These are phyloP conservation scores for Sminthurinus signatus DNA, from an alignment of 1,140 invertebrate genomes.

Conservation along the genomic window DNA sequence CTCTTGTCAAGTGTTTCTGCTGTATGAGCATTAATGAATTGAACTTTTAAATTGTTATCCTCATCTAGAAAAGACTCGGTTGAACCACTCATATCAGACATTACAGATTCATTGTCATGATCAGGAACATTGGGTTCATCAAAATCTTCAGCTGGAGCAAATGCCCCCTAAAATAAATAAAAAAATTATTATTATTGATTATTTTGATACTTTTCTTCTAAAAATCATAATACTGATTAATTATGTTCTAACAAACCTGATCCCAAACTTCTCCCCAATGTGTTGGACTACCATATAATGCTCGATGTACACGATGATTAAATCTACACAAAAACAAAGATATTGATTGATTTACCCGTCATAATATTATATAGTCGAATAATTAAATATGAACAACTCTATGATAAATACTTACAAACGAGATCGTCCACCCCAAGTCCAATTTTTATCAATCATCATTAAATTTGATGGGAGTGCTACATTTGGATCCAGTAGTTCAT, in stretches of 20 bases:
- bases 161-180: too few species aligned
- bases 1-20: slow-evolving; percentile 69
- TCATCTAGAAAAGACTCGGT: slow-evolving; percentile 43
- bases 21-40: slow-evolving; percentile 72
- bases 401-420: slow-evolving; percentile 24
- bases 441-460: slow-evolving; percentile 44
- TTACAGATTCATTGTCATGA: slow-evolving; percentile 41
- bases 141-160: slow-evolving; percentile 36
- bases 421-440: slow-evolving; percentile 39
- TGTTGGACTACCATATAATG: slow-evolving; percentile 40
- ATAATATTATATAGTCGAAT: not conserved
- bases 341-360: too few species aligned
- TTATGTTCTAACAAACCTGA: too few species aligned
- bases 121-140: slow-evolving; percentile 40
- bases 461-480: slow-evolving; percentile 46
- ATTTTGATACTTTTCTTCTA: too few species aligned
- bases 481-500: slow-evolving; percentile 45
- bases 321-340: slow-evolving; percentile 22
- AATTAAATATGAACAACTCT: not conserved
- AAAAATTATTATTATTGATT: too few species aligned
- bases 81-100: slow-evolving; percentile 42
- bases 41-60: slow-evolving; percentile 55
- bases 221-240: too few species aligned
- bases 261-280: slow-evolving; percentile 42
- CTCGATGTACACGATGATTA: slow-evolving; percentile 40